Evolutionary conservation across 2,888 invertebrate genomes (phyloP), one percentile per base, ranked within the genome.

Genomic region (Meteorus colon): DNA sequence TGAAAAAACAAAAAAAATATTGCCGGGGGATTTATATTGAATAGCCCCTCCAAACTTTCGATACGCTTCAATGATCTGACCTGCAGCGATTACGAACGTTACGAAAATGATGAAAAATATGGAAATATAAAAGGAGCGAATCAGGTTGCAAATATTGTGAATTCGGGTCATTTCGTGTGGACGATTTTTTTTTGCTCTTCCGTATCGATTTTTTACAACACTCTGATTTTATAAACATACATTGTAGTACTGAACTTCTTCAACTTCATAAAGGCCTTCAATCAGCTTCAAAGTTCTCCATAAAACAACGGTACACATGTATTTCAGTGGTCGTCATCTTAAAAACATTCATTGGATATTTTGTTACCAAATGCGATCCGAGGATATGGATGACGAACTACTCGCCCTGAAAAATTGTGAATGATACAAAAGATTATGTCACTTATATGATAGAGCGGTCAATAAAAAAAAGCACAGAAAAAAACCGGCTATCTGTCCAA

Each of bases 1-100:
- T 79, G 77, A 80, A 77, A 41, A 80, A 81, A 72, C 68, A 16
- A 27, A 19, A 60, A 60, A 63, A 55, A n/a, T 55, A 41, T 55
- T 55, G 19, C 19, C 55, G 6, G 19, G 6, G 5, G 8, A 19
- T n/a, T 4, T 55, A 16, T 51, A 34, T 6, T 55, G 19, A 19
- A 51, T 51, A 31, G n/a, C 19, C 29, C 8, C n/a, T 34, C 31
- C 10, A 31, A 19, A 51, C n/a, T 55, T 69, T 29, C 5, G 29
- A 31, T 45, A 41, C 67, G 48, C 45, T 41, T 16, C 45, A 67
- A 19, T 67, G 45, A 24, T 41, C 27, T 14, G 16, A 3, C 67
- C 14, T 2, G 41, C 12, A 48, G 45, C 24, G 55, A 41, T 16
- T n/a, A 19, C 34, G 48, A 59, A 19, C 34, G 24, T 70, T 27